A percentile compares a stretch with the other conserved stretches of the same genome.
These are phyloP conservation scores for Malacoraja senta DNA, from an alignment of 2,797 vertebrate genomes.

Conservation along the genomic window DNA sequence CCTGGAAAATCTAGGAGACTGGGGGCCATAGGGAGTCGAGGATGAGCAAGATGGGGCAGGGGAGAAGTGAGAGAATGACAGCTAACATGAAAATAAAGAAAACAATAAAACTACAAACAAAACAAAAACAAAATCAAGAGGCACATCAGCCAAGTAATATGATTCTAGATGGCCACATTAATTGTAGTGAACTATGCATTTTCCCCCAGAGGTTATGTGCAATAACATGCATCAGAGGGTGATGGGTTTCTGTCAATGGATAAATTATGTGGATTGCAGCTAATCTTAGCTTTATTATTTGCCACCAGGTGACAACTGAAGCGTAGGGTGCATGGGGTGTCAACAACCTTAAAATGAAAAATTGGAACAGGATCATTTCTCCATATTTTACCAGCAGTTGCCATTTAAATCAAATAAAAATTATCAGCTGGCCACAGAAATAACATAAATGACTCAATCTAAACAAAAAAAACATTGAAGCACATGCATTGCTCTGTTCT, in stretches of 20 bases:
- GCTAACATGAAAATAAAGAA: conserved; percentile 60
- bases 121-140: background rate
- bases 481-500: too few relatives aligned
- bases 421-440: background rate
- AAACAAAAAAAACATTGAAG: background rate
- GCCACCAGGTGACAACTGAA: background rate
- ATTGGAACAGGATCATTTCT: background rate
- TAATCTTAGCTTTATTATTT: background rate
- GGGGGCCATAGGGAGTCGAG: conserved; percentile 68
- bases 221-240: background rate
- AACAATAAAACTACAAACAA: conserved; percentile 12
- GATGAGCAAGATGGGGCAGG: conserved; percentile 68
- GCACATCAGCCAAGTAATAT: background rate
- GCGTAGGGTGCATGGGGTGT: background rate
- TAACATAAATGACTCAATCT: background rate
- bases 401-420: background rate
- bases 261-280: background rate
- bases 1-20: conserved; percentile 75
- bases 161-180: background rate
- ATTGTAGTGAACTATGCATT: background rate
- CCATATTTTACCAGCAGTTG: background rate
- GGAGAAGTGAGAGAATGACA: conserved; percentile 68
- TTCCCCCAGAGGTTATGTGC: background rate
- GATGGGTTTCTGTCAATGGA: background rate
- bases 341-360: background rate